Evolutionary conservation across 2,113 vertebrate species (phyloP), one percentile per base, ranked within the genome.

Genomic region (Megaceryle torquata): DNA sequence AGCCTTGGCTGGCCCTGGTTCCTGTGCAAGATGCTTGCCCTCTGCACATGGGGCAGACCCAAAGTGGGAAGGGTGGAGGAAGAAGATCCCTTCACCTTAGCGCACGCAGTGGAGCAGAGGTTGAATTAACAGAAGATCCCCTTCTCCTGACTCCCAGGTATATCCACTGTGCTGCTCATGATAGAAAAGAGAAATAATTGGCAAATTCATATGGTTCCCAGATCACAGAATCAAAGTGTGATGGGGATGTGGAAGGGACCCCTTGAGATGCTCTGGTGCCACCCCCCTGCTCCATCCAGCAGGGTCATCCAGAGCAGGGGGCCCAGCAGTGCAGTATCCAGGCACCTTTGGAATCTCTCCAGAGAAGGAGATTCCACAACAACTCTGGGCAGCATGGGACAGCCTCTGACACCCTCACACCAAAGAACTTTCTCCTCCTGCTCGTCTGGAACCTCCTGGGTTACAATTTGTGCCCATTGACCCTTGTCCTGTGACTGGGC

Each of bases 21-120:
- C 3, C 21, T 1, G 0, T 8, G 9, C 11, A 25, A 51, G 39
- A 8, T 2, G 3, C 24, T 81, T 41, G 15, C 6, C 11, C 2
- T 3, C 20, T 33, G 21, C 6, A 15, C 7, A 1, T 37, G 50
- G 31, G 18, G 22, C 25, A 87, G 54, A 77, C 9, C 14, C 4
- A 2, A 37, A 22, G 6, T 16, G 41, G 15, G 59, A 79, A 69
- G 8, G 59, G 41, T 16, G 46, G n/a, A 56, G 12, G 29, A 19
- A 80, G 20, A 61, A 35, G 8, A 5, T 70, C 15, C 51, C 21
- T 74, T 63, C 3, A 5, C 60, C 68, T 20, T 8, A 20, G 28
- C 54, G 20, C 15, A 21, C 1, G 0, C 2, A 3, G 37, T 8
- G 15, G 26, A 53, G 76, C 44, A 80, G 50, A 1, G 3, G 28